Evolutionary conservation across 2,113 vertebrate genomes (phyloP).

Genomic region (Amazona vittata): DNA sequence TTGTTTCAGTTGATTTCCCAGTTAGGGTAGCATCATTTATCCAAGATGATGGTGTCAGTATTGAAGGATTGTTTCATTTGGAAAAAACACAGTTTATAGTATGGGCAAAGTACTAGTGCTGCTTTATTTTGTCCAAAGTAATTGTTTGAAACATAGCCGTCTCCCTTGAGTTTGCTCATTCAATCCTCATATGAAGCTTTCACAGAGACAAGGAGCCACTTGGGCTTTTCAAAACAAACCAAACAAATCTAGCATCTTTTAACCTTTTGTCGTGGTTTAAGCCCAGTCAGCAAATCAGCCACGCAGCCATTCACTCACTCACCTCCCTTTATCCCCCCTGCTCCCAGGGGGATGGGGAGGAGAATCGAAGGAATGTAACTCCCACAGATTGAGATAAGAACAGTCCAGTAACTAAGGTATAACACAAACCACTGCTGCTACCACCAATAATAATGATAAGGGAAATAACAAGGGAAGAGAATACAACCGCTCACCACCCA

Average conservation of each 20-base stretch:
- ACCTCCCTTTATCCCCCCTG: too few relatives aligned
- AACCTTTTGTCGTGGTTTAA: not conserved
- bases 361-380: too few relatives aligned
- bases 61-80: slow-evolving; percentile 60
- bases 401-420: too few relatives aligned
- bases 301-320: too few relatives aligned
- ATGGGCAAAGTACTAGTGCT: not conserved
- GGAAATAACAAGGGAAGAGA: too few relatives aligned
- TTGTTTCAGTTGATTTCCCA: slow-evolving; percentile 59
- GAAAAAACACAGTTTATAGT: slow-evolving; percentile 27
- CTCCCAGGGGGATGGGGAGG: too few relatives aligned
- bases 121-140: slow-evolving; percentile 40
- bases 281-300: too few relatives aligned
- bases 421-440: too few relatives aligned
- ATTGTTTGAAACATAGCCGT: slow-evolving; percentile 27
- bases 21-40: slow-evolving; percentile 40
- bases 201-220: not conserved
- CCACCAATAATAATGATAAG: too few relatives aligned
- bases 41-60: slow-evolving; percentile 6
- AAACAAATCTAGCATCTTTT: not conserved
- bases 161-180: not conserved
- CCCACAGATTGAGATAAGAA: too few relatives aligned
- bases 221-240: not conserved
- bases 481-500: too few relatives aligned
- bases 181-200: not conserved